phyloP scores from a whole-genome alignment of 2,113 vertebrate species.

The Pycnonotus jocosus region DNA sequence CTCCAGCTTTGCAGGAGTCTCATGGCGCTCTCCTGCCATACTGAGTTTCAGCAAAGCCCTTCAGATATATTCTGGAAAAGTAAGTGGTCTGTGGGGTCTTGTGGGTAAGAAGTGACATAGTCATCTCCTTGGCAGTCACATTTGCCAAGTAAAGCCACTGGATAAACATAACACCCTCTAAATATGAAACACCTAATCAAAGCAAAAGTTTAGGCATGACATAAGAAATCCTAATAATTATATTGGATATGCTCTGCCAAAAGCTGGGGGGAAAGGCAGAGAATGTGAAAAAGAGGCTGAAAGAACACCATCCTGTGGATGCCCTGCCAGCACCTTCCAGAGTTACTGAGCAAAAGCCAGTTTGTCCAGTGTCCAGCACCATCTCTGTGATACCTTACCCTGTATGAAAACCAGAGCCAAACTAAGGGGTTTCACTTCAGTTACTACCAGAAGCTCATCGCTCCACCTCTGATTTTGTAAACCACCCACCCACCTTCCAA shows the following conservation, averaged over 20 bases:
- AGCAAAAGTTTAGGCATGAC: slow-evolving; percentile 52
- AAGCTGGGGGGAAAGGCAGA: slow-evolving; percentile 1
- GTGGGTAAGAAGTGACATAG: slow-evolving; percentile 35
- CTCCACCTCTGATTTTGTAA: slow-evolving; percentile 36
- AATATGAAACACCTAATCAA: slow-evolving; percentile 32
- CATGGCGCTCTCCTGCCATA: slow-evolving; percentile 15
- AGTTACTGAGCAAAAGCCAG: slow-evolving; percentile 50
- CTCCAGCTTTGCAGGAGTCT: slow-evolving; percentile 48
- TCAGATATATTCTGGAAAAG: slow-evolving; percentile 32
- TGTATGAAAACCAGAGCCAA: slow-evolving; percentile 47
- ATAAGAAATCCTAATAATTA: slow-evolving; percentile 54
- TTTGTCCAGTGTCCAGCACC: slow-evolving; percentile 63
- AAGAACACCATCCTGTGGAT: slow-evolving; percentile 50
- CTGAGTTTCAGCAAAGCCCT: slow-evolving; percentile 9
- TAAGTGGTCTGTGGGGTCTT: slow-evolving; percentile 16
- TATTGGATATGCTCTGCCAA: slow-evolving; percentile 19
- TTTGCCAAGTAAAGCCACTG: slow-evolving; percentile 31
- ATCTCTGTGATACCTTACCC: slow-evolving; percentile 59
- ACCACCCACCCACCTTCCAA: background rate
- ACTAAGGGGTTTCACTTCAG: slow-evolving; percentile 32
- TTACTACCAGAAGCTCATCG: slow-evolving; percentile 34
- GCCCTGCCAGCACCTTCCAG: slow-evolving; percentile 60
- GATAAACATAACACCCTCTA: slow-evolving; percentile 29
- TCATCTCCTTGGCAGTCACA: slow-evolving; percentile 33
- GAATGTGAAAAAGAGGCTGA: background rate